Percentiles rank a stretch among this genome's conserved stretches.
These are phyloP conservation scores for Acropora yongei DNA, from an alignment of 64 coral and sea anemone genomes.

Conservation along the genomic window DNA sequence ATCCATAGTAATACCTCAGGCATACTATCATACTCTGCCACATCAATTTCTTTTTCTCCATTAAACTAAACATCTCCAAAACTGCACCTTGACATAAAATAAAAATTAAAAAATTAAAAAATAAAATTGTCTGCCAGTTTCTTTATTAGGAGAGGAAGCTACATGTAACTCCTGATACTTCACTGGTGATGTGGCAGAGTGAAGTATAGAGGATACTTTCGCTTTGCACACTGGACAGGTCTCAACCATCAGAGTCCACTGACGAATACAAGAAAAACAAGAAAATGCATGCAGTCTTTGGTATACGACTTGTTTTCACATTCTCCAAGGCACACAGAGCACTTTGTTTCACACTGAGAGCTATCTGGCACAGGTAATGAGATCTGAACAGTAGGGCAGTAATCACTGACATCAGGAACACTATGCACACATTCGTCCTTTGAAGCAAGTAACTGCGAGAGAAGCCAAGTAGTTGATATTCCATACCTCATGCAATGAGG, in stretches of 20 bases:
- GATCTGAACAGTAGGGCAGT: conserved; percentile 42
- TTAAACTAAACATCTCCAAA: conserved; percentile 40
- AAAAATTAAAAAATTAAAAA: too few species aligned
- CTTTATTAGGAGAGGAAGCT: conserved; percentile 30
- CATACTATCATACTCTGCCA: conserved; percentile 34
- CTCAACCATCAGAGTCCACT: conserved; percentile 55
- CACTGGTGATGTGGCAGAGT: conserved; percentile 48
- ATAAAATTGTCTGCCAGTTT: conserved; percentile 29
- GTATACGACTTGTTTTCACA: conserved; percentile 47
- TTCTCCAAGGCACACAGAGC: conserved; percentile 48
- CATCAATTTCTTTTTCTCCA: conserved; percentile 19
- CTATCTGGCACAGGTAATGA: conserved; percentile 41
- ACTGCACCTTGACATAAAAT: conserved; percentile 25
- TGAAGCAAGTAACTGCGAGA: conserved; percentile 23
- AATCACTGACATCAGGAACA: conserved; percentile 48
- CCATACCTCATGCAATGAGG: conserved; percentile 37
- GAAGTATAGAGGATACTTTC: conserved; percentile 54
- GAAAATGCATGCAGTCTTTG: conserved; percentile 55
- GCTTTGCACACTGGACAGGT: conserved; percentile 41
- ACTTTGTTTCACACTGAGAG: conserved; percentile 36
- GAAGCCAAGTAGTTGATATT: conserved; percentile 43
- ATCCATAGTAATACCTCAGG: conserved; percentile 22
- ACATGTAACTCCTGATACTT: conserved; percentile 33
- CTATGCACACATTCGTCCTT: conserved; percentile 30
- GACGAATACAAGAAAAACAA: conserved; percentile 41